phyloP scores from a whole-genome alignment of 1,140 invertebrate species.

The Anastatus disparis region DNA sequence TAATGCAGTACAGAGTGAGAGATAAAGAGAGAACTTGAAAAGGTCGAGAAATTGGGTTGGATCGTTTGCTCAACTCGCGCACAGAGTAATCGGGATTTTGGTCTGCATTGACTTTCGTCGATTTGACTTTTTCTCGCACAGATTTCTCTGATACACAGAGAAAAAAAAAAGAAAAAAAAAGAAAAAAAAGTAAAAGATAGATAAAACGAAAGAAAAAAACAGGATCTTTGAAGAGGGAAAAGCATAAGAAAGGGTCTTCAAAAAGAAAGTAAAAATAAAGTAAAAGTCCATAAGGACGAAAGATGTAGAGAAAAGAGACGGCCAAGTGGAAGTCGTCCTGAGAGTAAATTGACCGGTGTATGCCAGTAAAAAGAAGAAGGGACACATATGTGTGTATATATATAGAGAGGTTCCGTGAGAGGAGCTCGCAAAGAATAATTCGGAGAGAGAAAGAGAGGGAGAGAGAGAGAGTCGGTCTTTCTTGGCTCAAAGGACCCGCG shows the following conservation, averaged over 20 bases:
- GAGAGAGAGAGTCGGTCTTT: too few species aligned
- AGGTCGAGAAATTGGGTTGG: slow-evolving; percentile 37
- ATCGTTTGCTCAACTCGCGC: not conserved
- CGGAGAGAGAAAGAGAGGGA: slow-evolving; percentile 53
- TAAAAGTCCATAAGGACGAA: slow-evolving; percentile 19
- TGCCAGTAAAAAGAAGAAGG: too few species aligned
- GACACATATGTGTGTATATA: too few species aligned
- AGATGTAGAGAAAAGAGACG: slow-evolving; percentile 7
- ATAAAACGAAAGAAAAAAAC: too few species aligned
- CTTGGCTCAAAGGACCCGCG: slow-evolving; percentile 65
- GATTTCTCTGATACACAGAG: slow-evolving; percentile 2
- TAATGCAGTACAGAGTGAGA: not conserved
- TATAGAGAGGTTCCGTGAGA: slow-evolving; percentile 50
- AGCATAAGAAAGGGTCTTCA: slow-evolving; percentile 1
- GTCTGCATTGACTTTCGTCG: slow-evolving; percentile 30
- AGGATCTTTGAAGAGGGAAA: slow-evolving; percentile 7
- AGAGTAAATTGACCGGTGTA: slow-evolving; percentile 52
- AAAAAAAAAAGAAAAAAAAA: not conserved
- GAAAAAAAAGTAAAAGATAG: too few species aligned
- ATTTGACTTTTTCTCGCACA: not conserved
- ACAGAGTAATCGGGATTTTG: slow-evolving; percentile 5
- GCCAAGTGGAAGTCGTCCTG: slow-evolving; percentile 48
- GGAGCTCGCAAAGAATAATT: slow-evolving; percentile 62
- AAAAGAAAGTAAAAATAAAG: slow-evolving; percentile 41
- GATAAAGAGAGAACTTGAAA: slow-evolving; percentile 20